These are phyloP conservation scores for Notolabrus celidotus DNA, from an alignment of 2,797 vertebrate genomes.

Conservation along the genomic window DNA sequence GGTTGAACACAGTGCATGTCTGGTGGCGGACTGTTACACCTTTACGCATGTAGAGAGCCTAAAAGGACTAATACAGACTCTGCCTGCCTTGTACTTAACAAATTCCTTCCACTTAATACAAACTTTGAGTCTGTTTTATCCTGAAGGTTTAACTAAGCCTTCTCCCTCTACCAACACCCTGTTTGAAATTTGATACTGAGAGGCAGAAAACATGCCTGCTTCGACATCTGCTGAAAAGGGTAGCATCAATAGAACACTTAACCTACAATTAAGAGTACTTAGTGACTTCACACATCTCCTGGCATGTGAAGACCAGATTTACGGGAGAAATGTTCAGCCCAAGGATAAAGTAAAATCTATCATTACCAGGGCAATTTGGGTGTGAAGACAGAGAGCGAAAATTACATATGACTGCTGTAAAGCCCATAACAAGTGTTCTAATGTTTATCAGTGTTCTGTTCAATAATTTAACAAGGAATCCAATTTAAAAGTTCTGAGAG, in stretches of 20 bases:
- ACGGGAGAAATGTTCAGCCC: constrained; percentile 46
- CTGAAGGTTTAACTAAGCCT: constrained; percentile 5
- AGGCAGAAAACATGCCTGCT: constrained; percentile 40
- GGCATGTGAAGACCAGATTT: constrained; percentile 61
- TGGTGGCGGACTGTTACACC: constrained; percentile 21
- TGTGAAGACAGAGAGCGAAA: constrained; percentile 52
- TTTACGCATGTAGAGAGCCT: constrained; percentile 22
- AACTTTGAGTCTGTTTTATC: constrained; percentile 34
- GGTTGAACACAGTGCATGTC: constrained; percentile 1
- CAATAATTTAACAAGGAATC: constrained; percentile 13
- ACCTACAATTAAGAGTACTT: constrained; percentile 70
- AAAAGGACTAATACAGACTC: background rate
- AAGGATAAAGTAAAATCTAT: constrained; percentile 56
- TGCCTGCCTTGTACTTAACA: constrained; percentile 10
- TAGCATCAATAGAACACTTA: constrained; percentile 52
- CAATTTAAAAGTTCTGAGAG: constrained; percentile 8
- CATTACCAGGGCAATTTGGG: constrained; percentile 55
- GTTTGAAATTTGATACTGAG: constrained; percentile 40
- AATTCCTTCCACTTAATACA: constrained; percentile 22
- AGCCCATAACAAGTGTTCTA: constrained; percentile 27
- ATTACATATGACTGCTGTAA: constrained; percentile 54
- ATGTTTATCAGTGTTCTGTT: constrained; percentile 10
- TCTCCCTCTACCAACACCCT: constrained; percentile 16
- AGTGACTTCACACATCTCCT: constrained; percentile 61
- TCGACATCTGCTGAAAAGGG: constrained; percentile 59